These are phyloP conservation scores for Nicator chloris DNA, from an alignment of 2,113 vertebrate genomes.

Conservation along the genomic window DNA sequence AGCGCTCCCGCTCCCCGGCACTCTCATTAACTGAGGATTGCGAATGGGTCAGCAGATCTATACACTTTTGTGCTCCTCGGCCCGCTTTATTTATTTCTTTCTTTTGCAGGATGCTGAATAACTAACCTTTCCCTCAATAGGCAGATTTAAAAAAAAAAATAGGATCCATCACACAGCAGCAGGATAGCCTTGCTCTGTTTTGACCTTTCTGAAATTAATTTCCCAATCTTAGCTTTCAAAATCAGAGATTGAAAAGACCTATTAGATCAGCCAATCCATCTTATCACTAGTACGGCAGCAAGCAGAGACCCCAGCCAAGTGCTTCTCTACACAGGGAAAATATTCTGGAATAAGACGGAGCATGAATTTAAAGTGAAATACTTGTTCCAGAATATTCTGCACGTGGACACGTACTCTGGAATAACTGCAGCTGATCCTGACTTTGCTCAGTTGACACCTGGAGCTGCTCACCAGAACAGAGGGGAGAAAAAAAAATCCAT, in stretches of 20 bases:
- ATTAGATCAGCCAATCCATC: slow-evolving; percentile 56
- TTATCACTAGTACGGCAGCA: background rate
- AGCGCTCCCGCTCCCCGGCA: background rate
- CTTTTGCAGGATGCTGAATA: slow-evolving; percentile 14
- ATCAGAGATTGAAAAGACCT: slow-evolving; percentile 56
- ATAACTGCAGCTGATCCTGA: background rate
- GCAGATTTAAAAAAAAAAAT: slow-evolving; percentile 30
- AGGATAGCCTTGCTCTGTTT: slow-evolving; percentile 57
- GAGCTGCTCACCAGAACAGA: background rate
- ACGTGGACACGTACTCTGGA: fast-evolving
- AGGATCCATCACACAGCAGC: slow-evolving; percentile 54
- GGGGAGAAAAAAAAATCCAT: fast-evolving
- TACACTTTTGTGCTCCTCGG: background rate
- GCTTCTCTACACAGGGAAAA: slow-evolving; percentile 2
- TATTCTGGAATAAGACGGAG: background rate
- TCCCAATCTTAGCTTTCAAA: slow-evolving; percentile 52
- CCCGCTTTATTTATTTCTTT: slow-evolving; percentile 33
- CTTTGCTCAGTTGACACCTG: background rate
- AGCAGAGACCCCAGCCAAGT: slow-evolving; percentile 47
- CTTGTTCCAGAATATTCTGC: slow-evolving; percentile 4
- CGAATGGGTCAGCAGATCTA: slow-evolving; percentile 45
- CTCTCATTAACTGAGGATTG: slow-evolving; percentile 43
- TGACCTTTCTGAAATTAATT: slow-evolving; percentile 61
- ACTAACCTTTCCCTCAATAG: slow-evolving; percentile 37
- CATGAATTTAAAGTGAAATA: slow-evolving; percentile 33